Conservation (phyloP, 2,797 vertebrate species). For the Chromis chromis region DNA sequence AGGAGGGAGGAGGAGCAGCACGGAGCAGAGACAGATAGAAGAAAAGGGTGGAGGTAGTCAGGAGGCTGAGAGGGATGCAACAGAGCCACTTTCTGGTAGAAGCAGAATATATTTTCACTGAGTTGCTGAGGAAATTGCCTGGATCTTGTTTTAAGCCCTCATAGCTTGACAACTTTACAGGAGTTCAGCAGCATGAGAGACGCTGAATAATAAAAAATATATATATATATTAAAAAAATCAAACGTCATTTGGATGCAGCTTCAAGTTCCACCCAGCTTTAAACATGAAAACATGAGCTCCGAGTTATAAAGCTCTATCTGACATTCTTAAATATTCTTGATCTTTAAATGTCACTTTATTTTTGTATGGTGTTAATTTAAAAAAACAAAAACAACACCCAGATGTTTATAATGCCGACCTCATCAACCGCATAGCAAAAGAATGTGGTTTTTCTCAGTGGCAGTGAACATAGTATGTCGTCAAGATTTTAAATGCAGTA, state of each 20-base stretch:
- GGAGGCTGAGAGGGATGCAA: conserved; percentile 25
- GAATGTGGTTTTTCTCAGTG: background rate
- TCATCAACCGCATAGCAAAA: background rate
- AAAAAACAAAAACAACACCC: background rate
- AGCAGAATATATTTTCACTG: conserved; percentile 38
- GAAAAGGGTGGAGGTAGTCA: conserved; percentile 29
- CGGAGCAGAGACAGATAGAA: conserved; percentile 26
- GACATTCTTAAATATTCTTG: conserved; percentile 16
- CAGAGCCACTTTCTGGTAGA: conserved; percentile 33
- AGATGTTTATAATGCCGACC: conserved; percentile 11
- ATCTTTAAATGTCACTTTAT: conserved; percentile 48
- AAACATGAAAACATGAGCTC: conserved; percentile 19
- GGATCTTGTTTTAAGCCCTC: conserved; percentile 46
- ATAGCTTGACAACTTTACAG: conserved; percentile 36
- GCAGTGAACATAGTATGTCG: background rate
- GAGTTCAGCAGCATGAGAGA: conserved; percentile 63
- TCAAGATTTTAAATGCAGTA: conserved; percentile 19
- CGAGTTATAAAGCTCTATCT: conserved; percentile 7
- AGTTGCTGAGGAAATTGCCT: conserved; percentile 34
- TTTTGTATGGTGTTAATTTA: conserved; percentile 46
- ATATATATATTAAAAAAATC: background rate
- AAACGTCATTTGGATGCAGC: conserved; percentile 32
- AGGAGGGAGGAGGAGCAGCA: conserved; percentile 23
- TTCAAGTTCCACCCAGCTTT: conserved; percentile 26
- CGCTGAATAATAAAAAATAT: conserved; percentile 25